Percentiles rank a stretch among this genome's conserved stretches.
These are phyloP conservation scores for Drosophila santomea DNA, from an alignment of 1,140 invertebrate species.

Conservation along the genomic window DNA sequence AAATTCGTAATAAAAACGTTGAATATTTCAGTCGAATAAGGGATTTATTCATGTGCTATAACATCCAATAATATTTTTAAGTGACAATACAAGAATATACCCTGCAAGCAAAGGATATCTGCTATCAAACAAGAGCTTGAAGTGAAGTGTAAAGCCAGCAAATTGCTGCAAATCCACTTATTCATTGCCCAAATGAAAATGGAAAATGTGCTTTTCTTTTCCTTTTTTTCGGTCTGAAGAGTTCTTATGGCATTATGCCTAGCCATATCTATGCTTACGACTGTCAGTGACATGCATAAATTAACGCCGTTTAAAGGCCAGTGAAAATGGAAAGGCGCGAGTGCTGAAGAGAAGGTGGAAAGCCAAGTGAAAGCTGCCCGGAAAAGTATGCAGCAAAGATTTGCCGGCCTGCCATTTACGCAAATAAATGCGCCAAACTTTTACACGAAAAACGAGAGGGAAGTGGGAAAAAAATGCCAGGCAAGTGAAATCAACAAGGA, in stretches of 20 bases:
- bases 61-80: too few species aligned
- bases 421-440: conserved; percentile 52
- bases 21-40: too few species aligned
- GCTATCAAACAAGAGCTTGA: background rate
- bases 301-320: conserved; percentile 40
- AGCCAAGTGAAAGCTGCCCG: conserved; percentile 3
- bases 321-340: background rate
- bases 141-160: conserved; percentile 10
- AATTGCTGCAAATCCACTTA: conserved; percentile 43
- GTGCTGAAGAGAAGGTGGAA: background rate
- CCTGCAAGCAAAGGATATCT: background rate
- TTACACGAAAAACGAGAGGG: background rate
- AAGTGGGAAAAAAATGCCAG: background rate
- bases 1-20: too few species aligned
- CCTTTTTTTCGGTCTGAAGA: background rate
- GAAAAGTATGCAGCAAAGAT: conserved; percentile 55
- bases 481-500: conserved; percentile 56
- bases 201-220: conserved; percentile 8
- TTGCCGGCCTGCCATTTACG: conserved; percentile 54
- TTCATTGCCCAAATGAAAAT: conserved; percentile 23
- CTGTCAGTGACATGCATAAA: conserved; percentile 54
- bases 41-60: too few species aligned
- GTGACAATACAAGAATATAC: too few species aligned
- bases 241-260: conserved; percentile 17
- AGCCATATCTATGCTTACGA: conserved; percentile 24